Percentiles rank a stretch among this genome's conserved stretches.
These are phyloP conservation scores for Suricata suricatta DNA, from an alignment of 2,113 vertebrate species.

Conservation along the genomic window DNA sequence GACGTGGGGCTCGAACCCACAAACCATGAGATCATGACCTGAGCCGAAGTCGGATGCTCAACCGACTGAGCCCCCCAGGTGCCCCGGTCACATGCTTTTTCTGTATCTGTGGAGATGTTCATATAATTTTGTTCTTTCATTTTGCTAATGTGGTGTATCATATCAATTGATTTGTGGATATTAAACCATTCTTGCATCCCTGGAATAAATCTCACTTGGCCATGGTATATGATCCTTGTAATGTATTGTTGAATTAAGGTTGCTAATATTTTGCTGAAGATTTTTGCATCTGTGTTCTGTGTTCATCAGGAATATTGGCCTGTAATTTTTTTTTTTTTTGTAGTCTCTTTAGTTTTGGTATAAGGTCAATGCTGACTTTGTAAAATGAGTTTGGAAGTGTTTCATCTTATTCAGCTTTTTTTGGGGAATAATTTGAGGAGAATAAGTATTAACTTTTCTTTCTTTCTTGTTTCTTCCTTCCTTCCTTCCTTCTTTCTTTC, in stretches of 20 bases:
- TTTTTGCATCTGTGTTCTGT: neutral
- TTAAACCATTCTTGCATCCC: neutral
- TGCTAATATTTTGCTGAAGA: neutral
- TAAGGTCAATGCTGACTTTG: neutral
- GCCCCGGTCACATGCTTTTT: neutral
- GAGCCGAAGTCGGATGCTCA: too few relatives aligned
- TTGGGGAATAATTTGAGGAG: too few relatives aligned
- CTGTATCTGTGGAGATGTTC: neutral
- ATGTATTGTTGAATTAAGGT: neutral
- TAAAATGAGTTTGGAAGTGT: neutral
- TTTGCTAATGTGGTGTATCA: neutral
- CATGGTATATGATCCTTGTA: neutral
- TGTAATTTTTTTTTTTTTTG: neutral
- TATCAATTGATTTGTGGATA: neutral
- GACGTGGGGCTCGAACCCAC: too few relatives aligned
- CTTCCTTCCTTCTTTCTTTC: too few relatives aligned
- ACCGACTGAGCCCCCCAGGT: too few relatives aligned
- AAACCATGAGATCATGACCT: too few relatives aligned
- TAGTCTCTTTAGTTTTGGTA: neutral
- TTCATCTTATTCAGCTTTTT: too few relatives aligned
- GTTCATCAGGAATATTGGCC: neutral
- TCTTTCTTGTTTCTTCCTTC: too few relatives aligned
- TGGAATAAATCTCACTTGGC: neutral
- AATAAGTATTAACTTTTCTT: too few relatives aligned
- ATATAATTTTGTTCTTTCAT: neutral